Conservation (phyloP, 2,797 vertebrate species). For the Simalia tracyae region DNA sequence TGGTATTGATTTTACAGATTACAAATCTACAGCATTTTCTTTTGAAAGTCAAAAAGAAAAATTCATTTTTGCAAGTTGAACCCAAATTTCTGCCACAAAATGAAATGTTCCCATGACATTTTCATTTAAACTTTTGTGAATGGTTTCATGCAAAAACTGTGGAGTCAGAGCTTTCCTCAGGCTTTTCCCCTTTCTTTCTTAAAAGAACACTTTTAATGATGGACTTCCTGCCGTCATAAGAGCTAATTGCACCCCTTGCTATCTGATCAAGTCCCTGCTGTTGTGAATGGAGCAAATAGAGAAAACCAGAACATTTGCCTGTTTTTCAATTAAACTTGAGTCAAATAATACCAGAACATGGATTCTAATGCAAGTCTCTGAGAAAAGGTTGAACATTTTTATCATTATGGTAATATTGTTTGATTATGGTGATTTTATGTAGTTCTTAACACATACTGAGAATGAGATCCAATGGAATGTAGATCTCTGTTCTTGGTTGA, state of each 20-base stretch:
- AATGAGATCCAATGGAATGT: constrained; percentile 28
- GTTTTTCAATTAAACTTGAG: constrained; percentile 28
- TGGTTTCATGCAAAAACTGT: not conserved
- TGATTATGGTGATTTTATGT: constrained; percentile 26
- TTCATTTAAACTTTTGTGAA: not conserved
- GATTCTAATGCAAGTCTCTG: constrained; percentile 24
- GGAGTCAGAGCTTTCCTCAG: not conserved
- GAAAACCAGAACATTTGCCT: not conserved
- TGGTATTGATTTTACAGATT: not conserved
- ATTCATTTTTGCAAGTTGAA: not conserved
- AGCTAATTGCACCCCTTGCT: not conserved
- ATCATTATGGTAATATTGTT: constrained; percentile 38
- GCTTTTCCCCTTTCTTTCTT: not conserved
- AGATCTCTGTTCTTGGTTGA: not conserved
- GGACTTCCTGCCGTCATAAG: not conserved
- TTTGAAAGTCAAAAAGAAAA: not conserved
- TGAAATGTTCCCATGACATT: not conserved
- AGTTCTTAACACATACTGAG: constrained; percentile 39
- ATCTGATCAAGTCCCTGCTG: not conserved
- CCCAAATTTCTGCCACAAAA: not conserved
- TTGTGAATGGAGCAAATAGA: not conserved
- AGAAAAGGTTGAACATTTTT: constrained; percentile 28
- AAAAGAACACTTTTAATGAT: not conserved
- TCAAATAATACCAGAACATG: not conserved
- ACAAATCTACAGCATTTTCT: not conserved